A percentile compares a stretch with the other conserved stretches of the same genome.
phyloP scores from a whole-genome alignment of 2,113 vertebrate species.

The Balaenoptera acutorostrata region DNA sequence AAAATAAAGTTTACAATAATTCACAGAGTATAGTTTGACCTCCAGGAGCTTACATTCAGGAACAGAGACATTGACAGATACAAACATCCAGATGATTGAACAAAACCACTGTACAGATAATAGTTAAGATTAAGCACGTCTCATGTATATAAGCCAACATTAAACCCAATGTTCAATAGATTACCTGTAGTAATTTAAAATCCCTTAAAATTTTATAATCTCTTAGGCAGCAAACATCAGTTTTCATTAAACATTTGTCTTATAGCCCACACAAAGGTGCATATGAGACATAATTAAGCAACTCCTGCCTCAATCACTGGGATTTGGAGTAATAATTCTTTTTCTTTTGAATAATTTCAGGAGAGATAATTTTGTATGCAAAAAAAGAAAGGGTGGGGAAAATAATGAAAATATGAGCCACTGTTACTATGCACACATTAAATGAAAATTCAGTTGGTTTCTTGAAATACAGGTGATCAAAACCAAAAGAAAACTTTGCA shows the following conservation, averaged over 20 bases:
- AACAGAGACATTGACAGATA: background rate
- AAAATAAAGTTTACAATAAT: background rate
- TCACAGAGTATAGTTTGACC: background rate
- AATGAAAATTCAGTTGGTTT: background rate
- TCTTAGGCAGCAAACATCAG: background rate
- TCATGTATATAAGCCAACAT: background rate
- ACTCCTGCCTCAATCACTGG: background rate
- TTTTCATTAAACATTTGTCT: background rate
- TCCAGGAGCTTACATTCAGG: background rate
- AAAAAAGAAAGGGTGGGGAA: background rate
- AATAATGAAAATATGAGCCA: background rate
- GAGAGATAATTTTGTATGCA: background rate
- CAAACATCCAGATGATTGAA: background rate
- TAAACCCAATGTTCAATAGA: background rate
- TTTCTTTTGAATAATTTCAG: background rate
- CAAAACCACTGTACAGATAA: background rate
- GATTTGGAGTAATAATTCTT: background rate
- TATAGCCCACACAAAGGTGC: background rate
- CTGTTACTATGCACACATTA: background rate
- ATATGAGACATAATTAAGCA: background rate
- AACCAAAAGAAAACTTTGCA: background rate
- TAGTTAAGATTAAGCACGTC: background rate
- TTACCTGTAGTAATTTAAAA: background rate
- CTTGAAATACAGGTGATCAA: background rate
- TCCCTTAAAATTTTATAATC: background rate